A percentile compares a stretch with the other conserved stretches of the same genome.
Evolutionary conservation across 2,888 invertebrate genomes (phyloP).

Genomic region (Abrostola triplasia): DNA sequence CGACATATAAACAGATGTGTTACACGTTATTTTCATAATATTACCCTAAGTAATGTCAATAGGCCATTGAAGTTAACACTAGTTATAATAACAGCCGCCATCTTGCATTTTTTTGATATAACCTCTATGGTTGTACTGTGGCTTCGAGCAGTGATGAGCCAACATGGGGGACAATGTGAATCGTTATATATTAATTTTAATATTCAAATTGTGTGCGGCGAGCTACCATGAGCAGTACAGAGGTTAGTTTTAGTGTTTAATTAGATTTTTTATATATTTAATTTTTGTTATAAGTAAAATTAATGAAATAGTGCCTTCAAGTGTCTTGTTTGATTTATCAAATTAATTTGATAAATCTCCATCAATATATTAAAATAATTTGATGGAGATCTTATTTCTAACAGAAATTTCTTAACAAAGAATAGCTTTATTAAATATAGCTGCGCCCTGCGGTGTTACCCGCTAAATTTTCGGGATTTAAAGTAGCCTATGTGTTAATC

Average conservation of each 20-base stretch:
- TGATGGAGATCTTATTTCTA: too few species aligned
- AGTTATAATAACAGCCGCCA: conserved; percentile 23
- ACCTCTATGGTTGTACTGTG: not conserved
- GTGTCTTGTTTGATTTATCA: too few species aligned
- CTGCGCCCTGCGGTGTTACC: too few species aligned
- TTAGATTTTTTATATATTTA: too few species aligned
- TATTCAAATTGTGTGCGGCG: conserved; percentile 59
- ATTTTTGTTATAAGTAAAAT: too few species aligned
- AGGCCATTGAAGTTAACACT: conserved; percentile 31
- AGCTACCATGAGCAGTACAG: conserved; percentile 81
- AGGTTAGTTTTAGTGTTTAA: conserved; percentile 71
- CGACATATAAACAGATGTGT: conserved; percentile 9
- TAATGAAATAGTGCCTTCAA: too few species aligned
- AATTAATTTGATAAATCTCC: too few species aligned
- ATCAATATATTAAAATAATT: too few species aligned
- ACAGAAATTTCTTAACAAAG: too few species aligned
- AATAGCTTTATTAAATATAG: too few species aligned
- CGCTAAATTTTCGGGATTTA: too few species aligned
- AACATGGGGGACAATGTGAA: conserved; percentile 20
- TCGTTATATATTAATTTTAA: conserved; percentile 37
- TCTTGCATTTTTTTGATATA: conserved; percentile 23
- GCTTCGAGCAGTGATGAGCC: not conserved
- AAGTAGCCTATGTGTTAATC: too few species aligned
- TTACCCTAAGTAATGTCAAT: conserved; percentile 29
- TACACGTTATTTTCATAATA: conserved; percentile 52